Conservation (phyloP, 1,140 invertebrate genomes). For the Zophobas atratus region DNA sequence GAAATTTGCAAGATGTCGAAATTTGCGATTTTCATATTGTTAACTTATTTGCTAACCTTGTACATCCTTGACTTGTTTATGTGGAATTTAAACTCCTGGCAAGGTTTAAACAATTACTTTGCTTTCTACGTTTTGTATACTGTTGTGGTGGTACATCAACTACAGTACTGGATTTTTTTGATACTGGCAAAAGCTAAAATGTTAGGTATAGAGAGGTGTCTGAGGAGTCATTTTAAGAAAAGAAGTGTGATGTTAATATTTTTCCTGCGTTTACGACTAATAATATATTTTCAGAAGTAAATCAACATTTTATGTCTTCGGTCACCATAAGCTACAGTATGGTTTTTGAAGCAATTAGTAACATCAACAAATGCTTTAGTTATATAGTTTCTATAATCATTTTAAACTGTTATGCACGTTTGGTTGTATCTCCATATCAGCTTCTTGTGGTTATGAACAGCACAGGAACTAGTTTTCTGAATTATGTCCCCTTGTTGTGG, state of each 20-base stretch:
- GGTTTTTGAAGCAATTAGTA: not conserved
- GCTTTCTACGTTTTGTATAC: conserved; percentile 8
- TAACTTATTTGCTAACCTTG: not conserved
- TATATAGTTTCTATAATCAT: not conserved
- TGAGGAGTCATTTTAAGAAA: not conserved
- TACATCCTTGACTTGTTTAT: conserved; percentile 19
- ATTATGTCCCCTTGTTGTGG: conserved; percentile 11
- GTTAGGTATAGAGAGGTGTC: not conserved
- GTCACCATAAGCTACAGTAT: not conserved
- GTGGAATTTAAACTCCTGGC: conserved; percentile 5
- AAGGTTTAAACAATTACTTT: conserved; percentile 22
- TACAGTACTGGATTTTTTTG: conserved; percentile 11
- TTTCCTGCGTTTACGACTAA: not conserved
- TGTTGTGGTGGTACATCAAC: conserved; percentile 9
- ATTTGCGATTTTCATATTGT: no score
- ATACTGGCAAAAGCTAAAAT: not conserved
- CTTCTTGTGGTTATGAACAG: conserved; percentile 4
- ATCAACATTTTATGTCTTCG: not conserved
- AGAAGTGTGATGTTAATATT: not conserved
- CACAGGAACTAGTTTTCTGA: not conserved
- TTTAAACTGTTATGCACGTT: conserved; percentile 12
- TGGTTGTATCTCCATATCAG: conserved; percentile 6
- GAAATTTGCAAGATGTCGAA: not conserved
- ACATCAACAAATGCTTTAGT: conserved; percentile 11
- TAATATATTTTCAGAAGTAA: not conserved